Percentiles rank a stretch among this genome's conserved stretches.
These are phyloP conservation scores for Microtus montanus DNA, from an alignment of 2,113 vertebrate genomes.

Conservation along the genomic window DNA sequence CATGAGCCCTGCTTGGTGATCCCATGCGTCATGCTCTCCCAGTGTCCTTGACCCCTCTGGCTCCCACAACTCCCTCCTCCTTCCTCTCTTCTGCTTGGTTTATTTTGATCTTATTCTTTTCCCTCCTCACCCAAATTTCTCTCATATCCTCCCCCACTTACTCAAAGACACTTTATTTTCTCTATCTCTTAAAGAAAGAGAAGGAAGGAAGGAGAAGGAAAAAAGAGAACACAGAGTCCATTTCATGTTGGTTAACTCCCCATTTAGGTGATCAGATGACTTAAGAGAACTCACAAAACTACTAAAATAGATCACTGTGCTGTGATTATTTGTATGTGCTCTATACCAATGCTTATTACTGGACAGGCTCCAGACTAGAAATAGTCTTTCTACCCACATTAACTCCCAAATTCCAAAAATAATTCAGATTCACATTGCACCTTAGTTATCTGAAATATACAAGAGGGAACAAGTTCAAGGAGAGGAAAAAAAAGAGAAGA, in stretches of 20 bases:
- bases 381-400: neutral
- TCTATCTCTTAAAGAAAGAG: neutral
- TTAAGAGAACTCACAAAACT: neutral
- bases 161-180: neutral
- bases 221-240: neutral
- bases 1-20: neutral
- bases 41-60: neutral
- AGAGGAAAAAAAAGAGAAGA: neutral
- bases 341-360: neutral
- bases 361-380: neutral
- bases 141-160: neutral
- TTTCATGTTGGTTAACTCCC: neutral
- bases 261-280: neutral
- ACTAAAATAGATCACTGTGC: neutral
- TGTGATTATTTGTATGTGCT: neutral
- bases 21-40: neutral
- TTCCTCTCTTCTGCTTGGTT: neutral
- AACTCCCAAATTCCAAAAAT: constrained; percentile 21
- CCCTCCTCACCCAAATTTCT: neutral
- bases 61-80: no score
- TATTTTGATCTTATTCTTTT: neutral
- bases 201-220: neutral
- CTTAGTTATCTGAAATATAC: neutral
- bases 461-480: neutral
- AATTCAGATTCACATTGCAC: neutral